A percentile compares a stretch with the other conserved stretches of the same genome.
These are phyloP conservation scores for Apis mellifera DNA, from an alignment of 1,140 invertebrate species.

Conservation along the genomic window DNA sequence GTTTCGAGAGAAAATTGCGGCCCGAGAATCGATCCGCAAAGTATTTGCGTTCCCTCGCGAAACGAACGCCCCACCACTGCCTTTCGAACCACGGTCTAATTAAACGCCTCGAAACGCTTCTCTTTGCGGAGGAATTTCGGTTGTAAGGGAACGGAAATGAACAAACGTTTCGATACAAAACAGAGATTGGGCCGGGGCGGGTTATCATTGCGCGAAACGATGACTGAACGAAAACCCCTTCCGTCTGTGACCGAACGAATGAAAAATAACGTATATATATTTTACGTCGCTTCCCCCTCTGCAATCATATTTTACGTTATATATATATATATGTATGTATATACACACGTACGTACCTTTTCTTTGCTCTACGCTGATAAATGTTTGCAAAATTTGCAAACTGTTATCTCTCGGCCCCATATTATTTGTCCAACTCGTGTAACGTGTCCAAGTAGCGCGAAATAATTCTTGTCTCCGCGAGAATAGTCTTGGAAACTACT, in stretches of 20 bases:
- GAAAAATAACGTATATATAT: too few species aligned
- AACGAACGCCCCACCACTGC: conserved; percentile 7
- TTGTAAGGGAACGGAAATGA: neutral
- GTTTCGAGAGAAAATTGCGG: conserved; percentile 3
- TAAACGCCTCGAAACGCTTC: conserved; percentile 7
- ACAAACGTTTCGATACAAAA: conserved; percentile 4
- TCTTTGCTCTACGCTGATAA: too few species aligned
- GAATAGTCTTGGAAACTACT: neutral
- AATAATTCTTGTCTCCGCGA: neutral
- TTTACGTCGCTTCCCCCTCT: too few species aligned
- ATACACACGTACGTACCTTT: too few species aligned
- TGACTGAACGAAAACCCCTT: too few species aligned
- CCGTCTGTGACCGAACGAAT: too few species aligned
- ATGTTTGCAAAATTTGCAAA: neutral
- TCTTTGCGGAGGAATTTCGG: neutral
- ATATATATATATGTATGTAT: too few species aligned
- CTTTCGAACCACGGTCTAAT: conserved; percentile 8
- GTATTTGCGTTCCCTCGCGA: conserved; percentile 6
- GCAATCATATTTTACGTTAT: too few species aligned
- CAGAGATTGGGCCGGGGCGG: too few species aligned
- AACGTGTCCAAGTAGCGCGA: too few species aligned
- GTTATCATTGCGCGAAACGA: too few species aligned
- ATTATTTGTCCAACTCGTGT: neutral
- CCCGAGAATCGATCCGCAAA: neutral
- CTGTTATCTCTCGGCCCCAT: neutral